A percentile compares a stretch with the other conserved stretches of the same genome.
Evolutionary conservation across 2,797 vertebrate species (phyloP).

Genomic region (Tragelaphus eurycerus): DNA sequence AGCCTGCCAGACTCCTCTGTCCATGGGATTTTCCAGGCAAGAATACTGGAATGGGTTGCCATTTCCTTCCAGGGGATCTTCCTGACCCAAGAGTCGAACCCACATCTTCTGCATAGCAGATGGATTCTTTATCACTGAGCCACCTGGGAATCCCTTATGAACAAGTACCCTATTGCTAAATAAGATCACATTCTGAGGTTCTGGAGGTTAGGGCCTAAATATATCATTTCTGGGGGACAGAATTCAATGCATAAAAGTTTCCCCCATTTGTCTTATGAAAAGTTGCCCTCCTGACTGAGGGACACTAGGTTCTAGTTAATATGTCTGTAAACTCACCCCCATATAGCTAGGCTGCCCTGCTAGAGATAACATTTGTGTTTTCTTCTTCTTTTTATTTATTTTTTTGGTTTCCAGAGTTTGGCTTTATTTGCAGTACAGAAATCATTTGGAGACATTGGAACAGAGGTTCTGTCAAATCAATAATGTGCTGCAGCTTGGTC

Average conservation of each 20-base stretch:
- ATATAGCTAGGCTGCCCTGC: neutral
- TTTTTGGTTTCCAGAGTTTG: slow-evolving; percentile 83
- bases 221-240: neutral
- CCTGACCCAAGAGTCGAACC: neutral
- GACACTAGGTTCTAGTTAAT: neutral
- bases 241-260: neutral
- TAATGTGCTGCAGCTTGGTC: slow-evolving; percentile 93
- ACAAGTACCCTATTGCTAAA: neutral
- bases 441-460: slow-evolving; percentile 87
- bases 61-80: neutral
- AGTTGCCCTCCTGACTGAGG: neutral
- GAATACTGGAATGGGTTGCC: neutral
- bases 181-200: neutral
- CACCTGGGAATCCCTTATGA: neutral
- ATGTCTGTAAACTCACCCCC: neutral
- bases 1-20: neutral
- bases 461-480: slow-evolving; percentile 88
- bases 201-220: neutral
- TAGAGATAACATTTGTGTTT: neutral
- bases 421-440: slow-evolving; percentile 96
- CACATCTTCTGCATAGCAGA: neutral
- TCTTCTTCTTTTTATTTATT: neutral
- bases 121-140: neutral
- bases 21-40: neutral
- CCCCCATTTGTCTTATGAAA: neutral